Percentiles rank a stretch among this genome's conserved stretches.
These are phyloP conservation scores for Zalophus californianus DNA, from an alignment of 2,797 vertebrate genomes.

Conservation along the genomic window DNA sequence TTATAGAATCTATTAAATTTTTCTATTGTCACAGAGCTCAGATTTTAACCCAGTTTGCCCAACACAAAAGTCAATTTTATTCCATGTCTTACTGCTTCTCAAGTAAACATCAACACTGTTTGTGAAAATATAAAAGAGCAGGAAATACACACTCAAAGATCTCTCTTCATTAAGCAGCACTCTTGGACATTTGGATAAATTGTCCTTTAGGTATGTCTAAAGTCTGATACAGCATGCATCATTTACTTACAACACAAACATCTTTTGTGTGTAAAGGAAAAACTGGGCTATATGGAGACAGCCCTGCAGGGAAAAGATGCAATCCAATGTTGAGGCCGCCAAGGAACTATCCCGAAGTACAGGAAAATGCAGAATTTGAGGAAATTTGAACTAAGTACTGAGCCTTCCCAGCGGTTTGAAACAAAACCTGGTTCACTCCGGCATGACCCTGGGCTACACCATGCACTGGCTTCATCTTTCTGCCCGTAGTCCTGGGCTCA, in stretches of 20 bases:
- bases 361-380: background rate
- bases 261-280: background rate
- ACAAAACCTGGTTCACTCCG: background rate
- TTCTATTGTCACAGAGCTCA: background rate
- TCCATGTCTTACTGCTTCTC: background rate
- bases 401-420: background rate
- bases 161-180: background rate
- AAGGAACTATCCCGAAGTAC: background rate
- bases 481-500: background rate
- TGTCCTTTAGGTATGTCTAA: background rate
- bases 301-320: background rate
- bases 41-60: background rate
- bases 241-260: background rate
- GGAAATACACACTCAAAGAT: background rate
- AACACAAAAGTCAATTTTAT: background rate
- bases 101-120: background rate
- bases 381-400: background rate
- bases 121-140: background rate
- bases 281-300: background rate
- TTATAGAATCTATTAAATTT: background rate
- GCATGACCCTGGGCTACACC: accelerated
- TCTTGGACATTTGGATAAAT: background rate
- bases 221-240: background rate
- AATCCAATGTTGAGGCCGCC: background rate
- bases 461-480: background rate